A percentile compares a stretch with the other conserved stretches of the same genome.
These are phyloP conservation scores for Venustoraphidia nigricollis DNA, from an alignment of 2,888 invertebrate genomes.

Conservation along the genomic window DNA sequence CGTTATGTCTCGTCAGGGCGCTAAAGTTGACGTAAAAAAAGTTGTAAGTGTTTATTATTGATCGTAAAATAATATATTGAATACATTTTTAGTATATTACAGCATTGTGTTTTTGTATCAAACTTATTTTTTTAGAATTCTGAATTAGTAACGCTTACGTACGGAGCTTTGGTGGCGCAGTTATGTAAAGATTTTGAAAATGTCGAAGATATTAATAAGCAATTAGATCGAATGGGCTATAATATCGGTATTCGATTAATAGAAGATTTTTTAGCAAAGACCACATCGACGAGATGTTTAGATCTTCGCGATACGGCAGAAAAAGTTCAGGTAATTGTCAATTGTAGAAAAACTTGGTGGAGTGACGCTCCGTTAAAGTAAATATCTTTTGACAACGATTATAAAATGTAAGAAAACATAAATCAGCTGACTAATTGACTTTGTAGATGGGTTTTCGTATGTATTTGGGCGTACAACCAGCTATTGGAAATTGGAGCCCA, in stretches of 20 bases:
- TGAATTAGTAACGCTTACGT: slow-evolving; percentile 91
- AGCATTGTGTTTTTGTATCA: neutral
- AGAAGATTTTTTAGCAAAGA: slow-evolving; percentile 92
- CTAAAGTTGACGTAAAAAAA: slow-evolving; percentile 60
- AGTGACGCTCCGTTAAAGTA: neutral
- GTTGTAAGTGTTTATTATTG: slow-evolving; percentile 39
- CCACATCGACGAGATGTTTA: slow-evolving; percentile 74
- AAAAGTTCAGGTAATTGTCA: slow-evolving; percentile 54
- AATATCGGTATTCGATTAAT: slow-evolving; percentile 96
- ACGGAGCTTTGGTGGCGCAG: slow-evolving; percentile 94
- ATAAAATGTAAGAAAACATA: neutral
- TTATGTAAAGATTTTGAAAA: slow-evolving; percentile 93
- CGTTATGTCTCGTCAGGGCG: slow-evolving; percentile 53
- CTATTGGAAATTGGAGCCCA: slow-evolving; percentile 87
- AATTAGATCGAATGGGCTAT: slow-evolving; percentile 88
- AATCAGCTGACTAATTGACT: neutral
- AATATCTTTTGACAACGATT: neutral
- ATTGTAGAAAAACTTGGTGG: neutral
- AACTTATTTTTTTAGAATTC: slow-evolving; percentile 58
- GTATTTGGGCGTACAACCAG: slow-evolving; percentile 84
- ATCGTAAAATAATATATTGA: slow-evolving; percentile 5
- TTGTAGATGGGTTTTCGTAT: slow-evolving; percentile 48
- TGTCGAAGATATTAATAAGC: slow-evolving; percentile 94
- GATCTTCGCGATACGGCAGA: slow-evolving; percentile 97
- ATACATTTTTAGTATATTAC: slow-evolving; percentile 5